phyloP scores from a whole-genome alignment of 2,113 vertebrate species.

The Penelope pileata region DNA sequence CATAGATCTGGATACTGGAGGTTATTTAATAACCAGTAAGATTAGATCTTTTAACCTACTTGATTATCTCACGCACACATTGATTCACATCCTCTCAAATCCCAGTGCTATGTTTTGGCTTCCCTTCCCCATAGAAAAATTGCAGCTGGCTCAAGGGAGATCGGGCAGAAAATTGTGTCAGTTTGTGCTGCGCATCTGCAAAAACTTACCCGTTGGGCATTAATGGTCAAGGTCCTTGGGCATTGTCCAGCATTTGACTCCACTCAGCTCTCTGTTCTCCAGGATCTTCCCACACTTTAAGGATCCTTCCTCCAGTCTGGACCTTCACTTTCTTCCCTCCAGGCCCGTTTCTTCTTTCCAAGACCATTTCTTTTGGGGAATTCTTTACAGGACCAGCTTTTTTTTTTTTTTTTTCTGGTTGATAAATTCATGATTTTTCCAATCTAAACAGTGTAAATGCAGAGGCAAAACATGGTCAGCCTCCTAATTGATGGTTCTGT shows the following conservation, averaged over 20 bases:
- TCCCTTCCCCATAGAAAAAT: not conserved
- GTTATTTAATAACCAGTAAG: not conserved
- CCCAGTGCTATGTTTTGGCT: not conserved
- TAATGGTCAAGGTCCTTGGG: not conserved
- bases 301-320: not conserved
- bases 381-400: not conserved
- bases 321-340: not conserved
- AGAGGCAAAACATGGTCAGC: not conserved
- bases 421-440: not conserved
- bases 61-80: not conserved
- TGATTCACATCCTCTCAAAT: accelerated
- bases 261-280: not conserved
- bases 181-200: not conserved
- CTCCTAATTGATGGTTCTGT: not conserved
- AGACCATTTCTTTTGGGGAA: not conserved
- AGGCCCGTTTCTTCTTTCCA: not conserved
- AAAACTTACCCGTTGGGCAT: not conserved
- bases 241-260: not conserved
- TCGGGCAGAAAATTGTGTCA: not conserved
- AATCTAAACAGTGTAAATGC: not conserved
- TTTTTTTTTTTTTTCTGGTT: not conserved
- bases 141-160: not conserved
- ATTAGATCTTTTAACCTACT: not conserved
- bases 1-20: not conserved
- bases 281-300: not conserved